Evolutionary conservation across 2,113 vertebrate species (phyloP).

Genomic region (Ptyas mucosa): DNA sequence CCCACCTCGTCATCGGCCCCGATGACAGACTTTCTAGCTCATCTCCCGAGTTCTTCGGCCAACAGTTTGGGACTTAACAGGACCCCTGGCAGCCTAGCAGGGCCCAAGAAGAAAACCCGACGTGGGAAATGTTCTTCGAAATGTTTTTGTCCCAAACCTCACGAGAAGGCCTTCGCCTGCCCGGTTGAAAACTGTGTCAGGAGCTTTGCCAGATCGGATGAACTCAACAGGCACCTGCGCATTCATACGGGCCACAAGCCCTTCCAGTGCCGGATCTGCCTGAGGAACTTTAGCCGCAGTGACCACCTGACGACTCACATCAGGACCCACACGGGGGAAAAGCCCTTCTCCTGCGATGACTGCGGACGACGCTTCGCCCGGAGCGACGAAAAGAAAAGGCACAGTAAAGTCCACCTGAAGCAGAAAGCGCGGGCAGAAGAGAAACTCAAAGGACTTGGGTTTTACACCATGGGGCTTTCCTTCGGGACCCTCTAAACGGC

Average conservation of each 20-base stretch:
- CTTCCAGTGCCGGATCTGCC: constrained; percentile 97
- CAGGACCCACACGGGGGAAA: constrained; percentile 95
- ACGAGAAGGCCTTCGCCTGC: constrained; percentile 94
- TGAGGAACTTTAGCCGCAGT: constrained; percentile 95
- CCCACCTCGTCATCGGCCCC: constrained; percentile 65
- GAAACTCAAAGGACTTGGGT: constrained; percentile 82
- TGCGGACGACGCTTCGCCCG: constrained; percentile 94
- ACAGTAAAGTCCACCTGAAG: constrained; percentile 93
- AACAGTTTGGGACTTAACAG: constrained; percentile 70
- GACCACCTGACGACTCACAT: constrained; percentile 98
- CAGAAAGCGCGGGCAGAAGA: constrained; percentile 94
- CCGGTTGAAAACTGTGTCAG: constrained; percentile 92
- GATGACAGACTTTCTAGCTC: constrained; percentile 73
- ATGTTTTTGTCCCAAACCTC: constrained; percentile 83
- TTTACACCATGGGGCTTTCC: constrained; percentile 75
- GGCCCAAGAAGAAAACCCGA: constrained; percentile 75
- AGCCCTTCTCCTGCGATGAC: constrained; percentile 94
- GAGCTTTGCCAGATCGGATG: constrained; percentile 93
- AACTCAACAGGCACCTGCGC: constrained; percentile 94
- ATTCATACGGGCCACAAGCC: constrained; percentile 98
- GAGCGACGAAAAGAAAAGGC: constrained; percentile 91
- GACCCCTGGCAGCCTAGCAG: constrained; percentile 65
- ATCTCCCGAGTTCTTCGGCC: constrained; percentile 66
- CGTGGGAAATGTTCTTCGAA: constrained; percentile 80
- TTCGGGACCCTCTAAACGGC: constrained; percentile 59